Conservation (phyloP, 1,140 invertebrate species). For the Anoplophora glabripennis region DNA sequence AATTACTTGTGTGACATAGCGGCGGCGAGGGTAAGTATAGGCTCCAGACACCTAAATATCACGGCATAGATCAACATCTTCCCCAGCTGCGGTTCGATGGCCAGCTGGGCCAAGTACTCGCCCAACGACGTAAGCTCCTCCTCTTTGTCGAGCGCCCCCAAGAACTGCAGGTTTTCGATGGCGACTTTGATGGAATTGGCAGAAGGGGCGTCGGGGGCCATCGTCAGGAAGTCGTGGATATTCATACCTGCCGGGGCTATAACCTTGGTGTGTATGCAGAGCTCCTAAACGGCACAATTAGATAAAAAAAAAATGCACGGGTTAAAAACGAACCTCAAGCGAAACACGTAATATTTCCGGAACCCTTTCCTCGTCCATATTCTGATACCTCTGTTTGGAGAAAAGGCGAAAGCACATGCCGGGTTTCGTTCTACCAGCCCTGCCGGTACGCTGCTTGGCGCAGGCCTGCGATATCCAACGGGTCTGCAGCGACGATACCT, state of each 20-base stretch:
- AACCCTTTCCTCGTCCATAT: slow-evolving; percentile 61
- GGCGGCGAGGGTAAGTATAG: slow-evolving; percentile 89
- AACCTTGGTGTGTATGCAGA: slow-evolving; percentile 86
- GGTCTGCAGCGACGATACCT: slow-evolving; percentile 66
- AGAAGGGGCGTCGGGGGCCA: slow-evolving; percentile 83
- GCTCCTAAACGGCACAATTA: slow-evolving; percentile 59
- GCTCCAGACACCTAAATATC: slow-evolving; percentile 91
- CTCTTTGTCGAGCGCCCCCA: slow-evolving; percentile 74
- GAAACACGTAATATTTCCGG: slow-evolving; percentile 78
- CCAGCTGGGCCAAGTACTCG: slow-evolving; percentile 81
- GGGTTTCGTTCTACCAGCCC: slow-evolving; percentile 80
- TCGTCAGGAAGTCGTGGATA: slow-evolving; percentile 78
- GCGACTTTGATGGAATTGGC: slow-evolving; percentile 72
- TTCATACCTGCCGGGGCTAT: slow-evolving; percentile 73
- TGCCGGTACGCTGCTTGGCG: slow-evolving; percentile 71
- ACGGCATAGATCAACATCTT: slow-evolving; percentile 91
- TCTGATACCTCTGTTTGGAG: slow-evolving; percentile 66
- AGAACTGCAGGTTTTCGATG: slow-evolving; percentile 63
- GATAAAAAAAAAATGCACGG: slow-evolving; percentile 9
- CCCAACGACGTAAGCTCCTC: slow-evolving; percentile 69
- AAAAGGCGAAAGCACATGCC: slow-evolving; percentile 80
- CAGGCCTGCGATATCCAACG: slow-evolving; percentile 79
- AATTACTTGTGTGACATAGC: slow-evolving; percentile 76
- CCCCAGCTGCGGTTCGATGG: slow-evolving; percentile 85
- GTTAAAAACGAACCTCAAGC: slow-evolving; percentile 48